A percentile compares a stretch with the other conserved stretches of the same genome.
Evolutionary conservation across 2,113 vertebrate species (phyloP).

Genomic region (Platichthys flesus): DNA sequence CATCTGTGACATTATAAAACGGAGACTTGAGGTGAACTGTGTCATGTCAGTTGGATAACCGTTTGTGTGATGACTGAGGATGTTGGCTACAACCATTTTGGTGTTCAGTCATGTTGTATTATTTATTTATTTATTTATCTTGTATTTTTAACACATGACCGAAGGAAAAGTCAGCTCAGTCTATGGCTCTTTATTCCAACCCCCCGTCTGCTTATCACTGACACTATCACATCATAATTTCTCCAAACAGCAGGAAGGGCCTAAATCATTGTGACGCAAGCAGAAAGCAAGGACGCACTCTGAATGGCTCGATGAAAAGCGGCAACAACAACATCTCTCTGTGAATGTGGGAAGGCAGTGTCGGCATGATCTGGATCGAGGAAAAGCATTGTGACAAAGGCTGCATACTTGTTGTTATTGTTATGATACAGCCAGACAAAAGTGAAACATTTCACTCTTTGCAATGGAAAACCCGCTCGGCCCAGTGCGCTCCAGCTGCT

Average conservation of each 20-base stretch:
- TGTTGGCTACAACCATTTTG: background rate
- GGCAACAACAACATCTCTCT: slow-evolving; percentile 23
- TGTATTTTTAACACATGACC: slow-evolving; percentile 2
- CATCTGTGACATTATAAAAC: slow-evolving; percentile 41
- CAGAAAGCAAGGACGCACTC: slow-evolving; percentile 27
- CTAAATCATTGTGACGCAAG: slow-evolving; percentile 33
- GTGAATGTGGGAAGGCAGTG: slow-evolving; percentile 33
- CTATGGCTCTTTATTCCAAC: slow-evolving; percentile 26
- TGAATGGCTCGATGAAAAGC: slow-evolving; percentile 34
- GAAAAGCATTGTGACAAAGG: slow-evolving; percentile 48
- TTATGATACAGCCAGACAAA: slow-evolving; percentile 54
- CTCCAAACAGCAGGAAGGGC: slow-evolving; percentile 40
- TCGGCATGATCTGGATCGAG: slow-evolving; percentile 14
- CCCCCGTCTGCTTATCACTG: slow-evolving; percentile 36
- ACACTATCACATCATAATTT: slow-evolving; percentile 50
- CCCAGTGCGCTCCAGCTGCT: slow-evolving; percentile 57
- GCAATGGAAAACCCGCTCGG: slow-evolving; percentile 41
- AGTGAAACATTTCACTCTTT: slow-evolving; percentile 40
- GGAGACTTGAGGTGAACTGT: slow-evolving; percentile 18
- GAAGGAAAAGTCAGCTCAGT: slow-evolving; percentile 31
- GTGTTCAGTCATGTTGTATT: slow-evolving; percentile 2
- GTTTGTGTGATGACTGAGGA: background rate
- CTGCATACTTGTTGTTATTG: slow-evolving; percentile 51
- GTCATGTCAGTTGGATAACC: slow-evolving; percentile 9
- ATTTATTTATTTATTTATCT: slow-evolving; percentile 9